Conservation (phyloP, 1,140 invertebrate genomes). For the Drosophila jambulina region DNA sequence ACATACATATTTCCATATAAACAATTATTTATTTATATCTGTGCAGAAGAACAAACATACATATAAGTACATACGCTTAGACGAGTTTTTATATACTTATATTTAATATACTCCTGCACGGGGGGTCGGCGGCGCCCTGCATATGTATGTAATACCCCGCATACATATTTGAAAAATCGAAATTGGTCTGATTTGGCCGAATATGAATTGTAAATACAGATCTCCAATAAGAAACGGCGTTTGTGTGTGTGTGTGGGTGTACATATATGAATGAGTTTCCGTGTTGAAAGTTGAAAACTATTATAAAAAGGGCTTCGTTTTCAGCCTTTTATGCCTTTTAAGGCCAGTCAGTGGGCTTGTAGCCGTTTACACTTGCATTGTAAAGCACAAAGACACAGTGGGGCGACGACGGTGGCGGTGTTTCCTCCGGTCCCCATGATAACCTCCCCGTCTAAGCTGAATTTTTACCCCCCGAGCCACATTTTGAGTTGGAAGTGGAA, state of each 20-base stretch:
- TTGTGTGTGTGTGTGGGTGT: neutral
- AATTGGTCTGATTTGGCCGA: constrained; percentile 18
- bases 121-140: constrained; percentile 37
- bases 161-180: constrained; percentile 56
- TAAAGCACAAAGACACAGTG: constrained; percentile 4
- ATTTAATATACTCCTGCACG: constrained; percentile 44
- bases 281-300: constrained; percentile 10
- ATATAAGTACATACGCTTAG: constrained; percentile 5
- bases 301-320: constrained; percentile 4
- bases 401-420: constrained; percentile 5
- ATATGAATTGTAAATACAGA: constrained; percentile 24
- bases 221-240: constrained; percentile 15
- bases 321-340: constrained; percentile 11
- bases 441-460: constrained; percentile 42
- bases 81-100: constrained; percentile 25
- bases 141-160: constrained; percentile 28
- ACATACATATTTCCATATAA: constrained; percentile 52
- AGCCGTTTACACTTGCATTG: constrained; percentile 6
- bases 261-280: constrained; percentile 4
- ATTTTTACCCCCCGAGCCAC: constrained; percentile 34
- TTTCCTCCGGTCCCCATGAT: constrained; percentile 16
- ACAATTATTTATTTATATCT: constrained; percentile 58
- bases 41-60: constrained; percentile 28
- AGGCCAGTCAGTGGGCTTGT: constrained; percentile 9
- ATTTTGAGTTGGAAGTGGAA: constrained; percentile 41